A percentile compares a stretch with the other conserved stretches of the same genome.
These are phyloP conservation scores for Lates calcarifer DNA, from an alignment of 2,113 vertebrate genomes.

Conservation along the genomic window DNA sequence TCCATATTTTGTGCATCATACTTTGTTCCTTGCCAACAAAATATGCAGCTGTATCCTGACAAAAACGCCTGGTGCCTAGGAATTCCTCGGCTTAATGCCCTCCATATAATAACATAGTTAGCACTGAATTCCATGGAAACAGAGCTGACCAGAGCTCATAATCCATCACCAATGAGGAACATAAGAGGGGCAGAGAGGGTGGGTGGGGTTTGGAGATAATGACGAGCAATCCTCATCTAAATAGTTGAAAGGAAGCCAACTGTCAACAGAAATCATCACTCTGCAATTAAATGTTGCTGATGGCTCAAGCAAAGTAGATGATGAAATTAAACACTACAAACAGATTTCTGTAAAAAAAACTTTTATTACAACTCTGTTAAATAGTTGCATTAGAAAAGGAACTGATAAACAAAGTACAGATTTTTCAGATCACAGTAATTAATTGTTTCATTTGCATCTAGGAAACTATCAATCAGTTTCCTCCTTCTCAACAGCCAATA, in stretches of 20 bases:
- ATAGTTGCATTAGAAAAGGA: slow-evolving; percentile 1
- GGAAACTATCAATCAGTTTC: not conserved
- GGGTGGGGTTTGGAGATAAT: not conserved
- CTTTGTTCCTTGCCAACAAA: not conserved
- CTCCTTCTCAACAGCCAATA: not conserved
- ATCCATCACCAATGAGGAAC: slow-evolving; percentile 24
- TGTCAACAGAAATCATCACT: slow-evolving; percentile 27
- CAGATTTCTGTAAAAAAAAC: slow-evolving; percentile 19
- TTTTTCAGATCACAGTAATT: not conserved
- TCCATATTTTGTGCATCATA: not conserved
- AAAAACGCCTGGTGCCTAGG: not conserved
- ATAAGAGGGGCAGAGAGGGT: not conserved
- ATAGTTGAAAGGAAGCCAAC: slow-evolving; percentile 48
- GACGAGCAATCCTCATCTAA: slow-evolving; percentile 22
- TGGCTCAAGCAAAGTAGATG: not conserved
- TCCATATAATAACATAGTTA: slow-evolving; percentile 9
- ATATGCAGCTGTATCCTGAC: not conserved
- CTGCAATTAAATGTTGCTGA: slow-evolving; percentile 8
- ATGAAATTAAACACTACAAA: not conserved
- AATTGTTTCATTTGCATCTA: not conserved
- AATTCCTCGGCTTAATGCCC: not conserved
- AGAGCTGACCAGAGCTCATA: slow-evolving; percentile 13
- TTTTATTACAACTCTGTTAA: slow-evolving; percentile 8
- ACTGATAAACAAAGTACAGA: not conserved
- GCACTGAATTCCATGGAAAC: not conserved